Percentiles rank a stretch among this genome's conserved stretches.
Conservation (phyloP, 2,797 vertebrate genomes). For the Hemibagrus guttatus region DNA sequence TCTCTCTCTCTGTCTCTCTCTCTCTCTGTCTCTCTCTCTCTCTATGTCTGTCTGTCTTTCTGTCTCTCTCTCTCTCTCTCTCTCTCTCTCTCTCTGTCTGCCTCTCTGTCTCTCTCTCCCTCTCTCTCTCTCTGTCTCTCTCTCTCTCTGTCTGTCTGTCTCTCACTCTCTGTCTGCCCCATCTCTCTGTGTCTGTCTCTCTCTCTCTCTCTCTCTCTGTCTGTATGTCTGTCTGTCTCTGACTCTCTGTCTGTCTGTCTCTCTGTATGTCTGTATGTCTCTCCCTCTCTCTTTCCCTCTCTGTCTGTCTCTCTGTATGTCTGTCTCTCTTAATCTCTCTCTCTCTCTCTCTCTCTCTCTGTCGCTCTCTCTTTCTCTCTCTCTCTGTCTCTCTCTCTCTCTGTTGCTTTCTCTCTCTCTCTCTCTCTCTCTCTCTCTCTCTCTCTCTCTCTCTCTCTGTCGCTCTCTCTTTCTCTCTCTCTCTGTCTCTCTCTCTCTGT, state of each 20-base stretch:
- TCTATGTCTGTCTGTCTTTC: not conserved
- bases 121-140: no score
- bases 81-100: not conserved
- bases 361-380: not conserved
- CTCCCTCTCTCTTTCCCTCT: no score
- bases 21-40: not conserved
- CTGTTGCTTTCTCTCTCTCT: not conserved
- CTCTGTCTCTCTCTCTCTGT: not conserved
- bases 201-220: no score
- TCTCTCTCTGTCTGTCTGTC: not conserved
- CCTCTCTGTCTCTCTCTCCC: no score
- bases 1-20: not conserved
- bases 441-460: not conserved
- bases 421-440: not conserved
- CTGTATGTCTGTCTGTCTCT: no score
- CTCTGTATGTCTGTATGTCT: no score
- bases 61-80: not conserved
- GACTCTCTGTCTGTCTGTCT: no score
- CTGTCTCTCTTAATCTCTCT: no score
- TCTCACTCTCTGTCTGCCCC: no score
- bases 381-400: not conserved
- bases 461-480: not conserved
- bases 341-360: not conserved
- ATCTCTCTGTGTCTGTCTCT: no score
- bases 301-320: no score